Evolutionary conservation across 2,888 invertebrate species (phyloP).

Genomic region (Drosophila nigritarsus): DNA sequence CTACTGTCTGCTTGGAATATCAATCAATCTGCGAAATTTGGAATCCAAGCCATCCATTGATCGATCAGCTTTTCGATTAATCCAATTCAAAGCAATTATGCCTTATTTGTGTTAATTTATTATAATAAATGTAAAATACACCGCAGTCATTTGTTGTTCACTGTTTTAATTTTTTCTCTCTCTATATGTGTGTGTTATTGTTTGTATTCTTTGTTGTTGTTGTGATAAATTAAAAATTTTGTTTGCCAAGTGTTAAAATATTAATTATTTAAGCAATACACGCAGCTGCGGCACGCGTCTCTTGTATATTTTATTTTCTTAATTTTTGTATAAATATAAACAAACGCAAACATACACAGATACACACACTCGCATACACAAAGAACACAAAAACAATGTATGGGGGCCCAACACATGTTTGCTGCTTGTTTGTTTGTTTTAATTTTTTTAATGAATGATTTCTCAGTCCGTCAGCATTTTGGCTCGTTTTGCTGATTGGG

Average conservation of each 20-base stretch:
- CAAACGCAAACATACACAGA: conserved; percentile 13
- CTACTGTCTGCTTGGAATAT: conserved; percentile 48
- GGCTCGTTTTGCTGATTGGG: conserved; percentile 49
- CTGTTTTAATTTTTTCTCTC: conserved; percentile 41
- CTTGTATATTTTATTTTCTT: conserved; percentile 76
- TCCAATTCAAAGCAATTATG: conserved; percentile 75
- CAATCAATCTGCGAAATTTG: conserved; percentile 44
- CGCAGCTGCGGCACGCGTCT: conserved; percentile 69
- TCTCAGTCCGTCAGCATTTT: conserved; percentile 67
- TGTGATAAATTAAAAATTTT: conserved; percentile 65
- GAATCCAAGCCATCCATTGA: conserved; percentile 25
- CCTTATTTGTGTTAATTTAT: conserved; percentile 81
- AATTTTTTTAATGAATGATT: conserved; percentile 71
- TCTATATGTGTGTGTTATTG: conserved; percentile 1
- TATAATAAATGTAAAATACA: conserved; percentile 83
- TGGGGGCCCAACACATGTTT: conserved; percentile 67
- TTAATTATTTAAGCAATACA: conserved; percentile 83
- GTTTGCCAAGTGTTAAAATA: conserved; percentile 79
- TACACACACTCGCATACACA: conserved; percentile 9
- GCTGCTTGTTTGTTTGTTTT: conserved; percentile 78
- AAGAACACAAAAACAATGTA: conserved; percentile 17
- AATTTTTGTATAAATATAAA: conserved; percentile 59
- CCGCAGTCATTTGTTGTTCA: conserved; percentile 56
- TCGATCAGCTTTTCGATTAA: conserved; percentile 54
- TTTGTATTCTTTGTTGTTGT: conserved; percentile 18